Conservation (phyloP, 2,113 vertebrate species). For the Epinephelus cyanopodus region DNA sequence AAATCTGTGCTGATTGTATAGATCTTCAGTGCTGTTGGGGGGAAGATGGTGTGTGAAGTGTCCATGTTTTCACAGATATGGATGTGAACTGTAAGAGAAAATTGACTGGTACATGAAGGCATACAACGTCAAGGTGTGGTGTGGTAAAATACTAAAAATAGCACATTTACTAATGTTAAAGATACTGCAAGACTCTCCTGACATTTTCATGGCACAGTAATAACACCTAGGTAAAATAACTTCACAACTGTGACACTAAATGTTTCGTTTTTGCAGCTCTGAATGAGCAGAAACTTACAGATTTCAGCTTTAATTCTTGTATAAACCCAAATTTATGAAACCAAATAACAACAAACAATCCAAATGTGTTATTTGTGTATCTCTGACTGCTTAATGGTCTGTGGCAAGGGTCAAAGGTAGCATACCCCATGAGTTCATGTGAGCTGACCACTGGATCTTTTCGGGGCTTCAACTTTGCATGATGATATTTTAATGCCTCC, state of each 20-base stretch:
- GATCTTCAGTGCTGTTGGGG: no score
- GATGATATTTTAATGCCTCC: slow-evolving; percentile 79
- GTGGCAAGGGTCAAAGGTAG: not conserved
- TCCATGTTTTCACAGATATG: no score
- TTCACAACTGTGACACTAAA: not conserved
- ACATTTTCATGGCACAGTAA: not conserved
- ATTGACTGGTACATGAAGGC: no score
- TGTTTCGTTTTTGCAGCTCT: no score
- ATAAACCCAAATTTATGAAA: not conserved
- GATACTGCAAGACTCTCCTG: not conserved
- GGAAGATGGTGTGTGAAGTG: no score
- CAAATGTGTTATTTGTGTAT: not conserved
- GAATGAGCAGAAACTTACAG: not conserved
- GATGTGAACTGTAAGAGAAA: no score
- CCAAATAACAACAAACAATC: not conserved
- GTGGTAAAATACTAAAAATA: no score
- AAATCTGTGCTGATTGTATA: no score
- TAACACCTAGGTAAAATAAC: not conserved
- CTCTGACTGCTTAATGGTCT: not conserved
- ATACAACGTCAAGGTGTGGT: no score
- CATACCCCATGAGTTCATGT: slow-evolving; percentile 34
- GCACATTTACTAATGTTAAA: no score
- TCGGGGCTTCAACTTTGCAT: slow-evolving; percentile 67
- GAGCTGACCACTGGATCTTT: slow-evolving; percentile 68
- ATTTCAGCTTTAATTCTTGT: not conserved